Conservation (phyloP, 2,113 vertebrate genomes). For the Daphoenositta chrysoptera region DNA sequence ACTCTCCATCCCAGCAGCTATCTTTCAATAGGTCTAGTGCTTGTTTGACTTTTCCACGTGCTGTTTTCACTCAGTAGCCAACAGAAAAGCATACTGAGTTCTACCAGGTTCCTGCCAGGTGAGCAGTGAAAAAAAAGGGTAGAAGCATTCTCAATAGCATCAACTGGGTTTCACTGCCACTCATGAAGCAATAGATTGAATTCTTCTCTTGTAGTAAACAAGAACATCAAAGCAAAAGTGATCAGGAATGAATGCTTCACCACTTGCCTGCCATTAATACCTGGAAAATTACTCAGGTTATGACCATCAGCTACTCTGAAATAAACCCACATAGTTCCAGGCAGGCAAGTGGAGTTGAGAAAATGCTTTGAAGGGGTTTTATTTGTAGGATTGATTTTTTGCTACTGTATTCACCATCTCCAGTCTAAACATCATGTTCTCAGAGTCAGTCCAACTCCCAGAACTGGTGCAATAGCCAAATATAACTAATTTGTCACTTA, state of each 20-base stretch:
- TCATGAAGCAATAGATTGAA: not conserved
- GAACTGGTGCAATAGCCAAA: not conserved
- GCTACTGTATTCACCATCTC: not conserved
- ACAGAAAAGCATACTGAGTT: not conserved
- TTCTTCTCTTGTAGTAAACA: not conserved
- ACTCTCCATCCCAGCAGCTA: not conserved
- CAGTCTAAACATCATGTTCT: not conserved
- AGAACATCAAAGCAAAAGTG: not conserved
- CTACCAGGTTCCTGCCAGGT: not conserved
- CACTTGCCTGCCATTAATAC: not conserved
- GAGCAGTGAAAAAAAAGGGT: not conserved
- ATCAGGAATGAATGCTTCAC: not conserved
- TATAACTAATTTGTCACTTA: not conserved
- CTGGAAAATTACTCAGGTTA: not conserved
- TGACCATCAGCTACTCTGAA: not conserved
- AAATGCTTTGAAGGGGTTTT: not conserved
- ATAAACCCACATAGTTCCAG: not conserved
- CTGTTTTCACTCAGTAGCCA: not conserved
- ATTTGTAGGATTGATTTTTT: not conserved
- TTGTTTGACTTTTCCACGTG: not conserved
- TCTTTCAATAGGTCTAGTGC: not conserved
- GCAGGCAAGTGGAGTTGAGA: not conserved
- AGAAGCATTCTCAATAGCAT: not conserved
- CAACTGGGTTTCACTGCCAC: not conserved
- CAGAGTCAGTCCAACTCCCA: not conserved